Conservation (phyloP, 2,888 invertebrate species). For the Pycnomerus fuliginosus region DNA sequence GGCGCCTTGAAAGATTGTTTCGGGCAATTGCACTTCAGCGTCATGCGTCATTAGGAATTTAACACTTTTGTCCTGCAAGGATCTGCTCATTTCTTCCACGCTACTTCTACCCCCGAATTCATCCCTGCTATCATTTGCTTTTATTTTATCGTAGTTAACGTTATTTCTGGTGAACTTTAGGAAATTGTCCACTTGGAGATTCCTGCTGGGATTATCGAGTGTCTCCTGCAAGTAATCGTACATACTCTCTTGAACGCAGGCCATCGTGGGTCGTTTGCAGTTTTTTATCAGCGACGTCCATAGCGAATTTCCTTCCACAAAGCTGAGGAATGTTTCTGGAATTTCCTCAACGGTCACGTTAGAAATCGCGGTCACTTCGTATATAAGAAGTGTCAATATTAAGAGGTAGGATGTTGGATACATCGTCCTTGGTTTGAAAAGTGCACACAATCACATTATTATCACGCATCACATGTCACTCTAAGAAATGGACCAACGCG, state of each 20-base stretch:
- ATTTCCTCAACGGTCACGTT: slow-evolving; percentile 43
- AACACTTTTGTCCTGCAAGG: slow-evolving; percentile 63
- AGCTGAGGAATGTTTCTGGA: slow-evolving; percentile 41
- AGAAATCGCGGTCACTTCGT: slow-evolving; percentile 29
- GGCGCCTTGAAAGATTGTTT: slow-evolving; percentile 71
- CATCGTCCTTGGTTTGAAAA: slow-evolving; percentile 25
- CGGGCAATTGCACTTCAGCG: slow-evolving; percentile 70
- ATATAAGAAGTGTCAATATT: slow-evolving; percentile 18
- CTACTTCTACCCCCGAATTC: slow-evolving; percentile 45
- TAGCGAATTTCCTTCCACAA: slow-evolving; percentile 60
- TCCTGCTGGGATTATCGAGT: slow-evolving; percentile 56
- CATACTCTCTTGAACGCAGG: slow-evolving; percentile 76
- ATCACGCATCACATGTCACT: slow-evolving; percentile 28
- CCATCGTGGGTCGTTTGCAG: slow-evolving; percentile 65
- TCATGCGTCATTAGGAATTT: slow-evolving; percentile 79
- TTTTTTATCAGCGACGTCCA: slow-evolving; percentile 75
- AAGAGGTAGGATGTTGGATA: slow-evolving; percentile 19
- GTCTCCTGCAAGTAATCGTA: slow-evolving; percentile 70
- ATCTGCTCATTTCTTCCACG: slow-evolving; percentile 74
- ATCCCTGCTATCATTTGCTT: not conserved
- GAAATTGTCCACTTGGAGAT: slow-evolving; percentile 55
- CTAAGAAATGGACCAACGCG: slow-evolving; percentile 41
- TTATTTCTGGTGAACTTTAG: slow-evolving; percentile 53
- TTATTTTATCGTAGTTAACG: slow-evolving; percentile 34
- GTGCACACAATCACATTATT: slow-evolving; percentile 8